Evolutionary conservation across 2,113 vertebrate species (phyloP).

Genomic region (Albula goreensis): DNA sequence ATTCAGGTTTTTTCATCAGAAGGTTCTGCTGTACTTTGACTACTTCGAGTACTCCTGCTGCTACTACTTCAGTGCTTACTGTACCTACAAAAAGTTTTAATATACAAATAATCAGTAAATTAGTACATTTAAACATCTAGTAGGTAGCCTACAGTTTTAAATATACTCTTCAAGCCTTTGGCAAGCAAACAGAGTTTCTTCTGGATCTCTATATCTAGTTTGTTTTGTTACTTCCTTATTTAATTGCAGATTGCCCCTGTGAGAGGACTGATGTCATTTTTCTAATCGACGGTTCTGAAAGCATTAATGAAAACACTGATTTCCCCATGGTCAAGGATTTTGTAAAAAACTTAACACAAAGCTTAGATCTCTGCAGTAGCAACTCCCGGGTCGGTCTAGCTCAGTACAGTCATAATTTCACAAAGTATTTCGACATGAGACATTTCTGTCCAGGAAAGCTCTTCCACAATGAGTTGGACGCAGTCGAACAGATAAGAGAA

Average conservation of each 20-base stretch:
- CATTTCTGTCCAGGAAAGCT: neutral
- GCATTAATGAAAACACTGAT: slow-evolving; percentile 45
- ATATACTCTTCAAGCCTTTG: no score
- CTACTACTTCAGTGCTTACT: no score
- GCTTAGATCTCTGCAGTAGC: neutral
- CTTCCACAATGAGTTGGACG: neutral
- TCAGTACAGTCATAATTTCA: slow-evolving; percentile 5
- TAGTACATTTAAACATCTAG: no score
- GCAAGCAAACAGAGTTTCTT: no score
- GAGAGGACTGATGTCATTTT: neutral
- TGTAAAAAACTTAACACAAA: neutral
- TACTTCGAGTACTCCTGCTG: no score
- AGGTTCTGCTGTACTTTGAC: no score
- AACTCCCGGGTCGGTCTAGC: slow-evolving; percentile 13
- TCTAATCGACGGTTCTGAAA: slow-evolving; percentile 65
- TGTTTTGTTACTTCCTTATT: neutral
- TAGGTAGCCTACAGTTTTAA: no score
- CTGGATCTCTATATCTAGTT: no score
- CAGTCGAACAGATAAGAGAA: neutral
- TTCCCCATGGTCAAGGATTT: slow-evolving; percentile 39
- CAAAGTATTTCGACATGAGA: neutral
- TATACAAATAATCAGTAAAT: no score
- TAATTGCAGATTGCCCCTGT: slow-evolving; percentile 18
- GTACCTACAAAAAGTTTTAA: no score
- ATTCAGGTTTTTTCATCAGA: no score